Conservation (phyloP, 1,140 invertebrate species). For the Helicoverpa armigera region DNA sequence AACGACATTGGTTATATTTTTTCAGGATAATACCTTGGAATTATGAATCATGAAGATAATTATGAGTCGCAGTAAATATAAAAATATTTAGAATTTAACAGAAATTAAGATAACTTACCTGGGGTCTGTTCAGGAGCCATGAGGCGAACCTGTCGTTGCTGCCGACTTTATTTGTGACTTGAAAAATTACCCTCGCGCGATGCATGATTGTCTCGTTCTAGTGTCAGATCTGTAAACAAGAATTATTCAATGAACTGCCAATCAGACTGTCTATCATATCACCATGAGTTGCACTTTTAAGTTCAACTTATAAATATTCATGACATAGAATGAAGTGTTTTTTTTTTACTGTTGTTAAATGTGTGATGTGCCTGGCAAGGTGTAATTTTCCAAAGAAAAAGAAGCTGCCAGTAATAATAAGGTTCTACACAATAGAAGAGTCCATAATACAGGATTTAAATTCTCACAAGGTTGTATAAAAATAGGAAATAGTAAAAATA, state of each 20-base stretch:
- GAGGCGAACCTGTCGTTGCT: conserved; percentile 90
- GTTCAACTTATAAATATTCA: background rate
- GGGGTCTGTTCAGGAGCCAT: conserved; percentile 89
- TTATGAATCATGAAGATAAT: background rate
- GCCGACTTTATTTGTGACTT: conserved; percentile 88
- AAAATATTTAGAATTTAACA: background rate
- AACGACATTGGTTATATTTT: background rate
- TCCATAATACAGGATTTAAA: background rate
- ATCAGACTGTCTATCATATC: background rate
- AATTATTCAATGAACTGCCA: conserved; percentile 8
- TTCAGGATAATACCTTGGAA: background rate
- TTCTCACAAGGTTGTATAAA: background rate
- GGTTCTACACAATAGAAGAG: background rate
- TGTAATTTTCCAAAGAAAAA: too few relatives aligned
- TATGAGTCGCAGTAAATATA: background rate
- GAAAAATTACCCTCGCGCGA: conserved; percentile 90
- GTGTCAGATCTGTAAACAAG: conserved; percentile 56
- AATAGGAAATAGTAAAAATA: background rate
- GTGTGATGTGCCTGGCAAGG: too few relatives aligned
- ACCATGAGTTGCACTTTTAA: background rate
- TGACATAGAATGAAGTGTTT: background rate
- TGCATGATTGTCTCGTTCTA: conserved; percentile 87
- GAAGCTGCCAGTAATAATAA: too few relatives aligned
- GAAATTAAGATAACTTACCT: conserved; percentile 66
- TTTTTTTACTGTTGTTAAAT: too few relatives aligned